Evolutionary conservation across 2,113 vertebrate species (phyloP), one percentile per base, ranked within the genome.

Genomic region (Orientallactaga bullata): DNA sequence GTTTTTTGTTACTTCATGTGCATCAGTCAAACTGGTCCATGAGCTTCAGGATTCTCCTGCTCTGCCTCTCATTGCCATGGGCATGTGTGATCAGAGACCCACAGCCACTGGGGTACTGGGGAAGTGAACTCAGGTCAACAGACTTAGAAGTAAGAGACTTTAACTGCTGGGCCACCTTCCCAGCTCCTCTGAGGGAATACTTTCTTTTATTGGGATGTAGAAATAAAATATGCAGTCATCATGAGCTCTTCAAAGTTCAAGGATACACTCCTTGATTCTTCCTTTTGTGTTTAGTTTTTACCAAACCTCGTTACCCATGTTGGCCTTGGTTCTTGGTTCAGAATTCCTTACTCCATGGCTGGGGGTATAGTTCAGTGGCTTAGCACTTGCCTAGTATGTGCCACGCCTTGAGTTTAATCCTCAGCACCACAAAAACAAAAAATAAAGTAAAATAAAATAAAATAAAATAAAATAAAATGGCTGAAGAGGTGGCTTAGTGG

Each of bases 251-350:
- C 55, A 83, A 81, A 93, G 8, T 69, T 51, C 16, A 73, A 37
- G 2, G 73, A 39, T 51, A 15, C 35, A 58, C 55, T 92, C 88
- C 23, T 35, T 85, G 65, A 51, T 80, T 91, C 94, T 71, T 47
- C 55, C 32, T 30, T 94, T 80, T 85, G 18, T 78, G 30, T 72
- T 85, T 74, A 79, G 89, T 90, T 94, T 85, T 80, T 28, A 89
- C 6, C 77, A 94, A 94, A 84, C 37, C 30, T 84, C 42, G 4
- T 61, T 69, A 8, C 16, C 47, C 20, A 11, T 72, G 3, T 85
- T 90, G 39, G n/a, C 60, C 23, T 37, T 83, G 24, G 76, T 63
- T 94, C 83, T 92, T 88, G 30, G 18, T 85, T 58, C 61, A 79
- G 21, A 92, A 86, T 92, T 77, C 42, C 85, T 96, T 24, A 65